Base-by-base conservation (phyloP, 2,113 vertebrate species). In the Galemys pyrenaicus region DNA sequence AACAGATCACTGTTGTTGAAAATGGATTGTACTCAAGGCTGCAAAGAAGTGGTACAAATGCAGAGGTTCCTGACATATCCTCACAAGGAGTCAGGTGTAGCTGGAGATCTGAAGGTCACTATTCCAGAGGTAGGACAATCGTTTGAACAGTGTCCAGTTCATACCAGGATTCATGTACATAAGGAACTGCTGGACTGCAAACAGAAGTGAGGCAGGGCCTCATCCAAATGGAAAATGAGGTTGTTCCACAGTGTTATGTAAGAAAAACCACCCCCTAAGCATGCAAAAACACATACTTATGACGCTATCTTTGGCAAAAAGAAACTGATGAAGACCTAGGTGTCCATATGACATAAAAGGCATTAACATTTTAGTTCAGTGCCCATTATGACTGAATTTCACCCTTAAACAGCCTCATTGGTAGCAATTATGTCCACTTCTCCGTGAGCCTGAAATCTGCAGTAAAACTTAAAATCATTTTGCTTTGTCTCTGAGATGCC, bases 1-100 rank as follows among this genome's bases (percentile, higher is more conserved):
- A 65, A 96, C 3, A 1, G 5, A 35, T 68, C 84, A 46, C n/a
- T 86, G 84, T 65, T 17, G 87, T 28, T 77, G 73, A 94, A 92
- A 64, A 17, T n/a, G 22, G 24, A 20, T 81, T 56, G 77, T 78
- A 60, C 41, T 41, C 35, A 37, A 28, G 68, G 84, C 35, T 80
- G 26, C 51, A 81, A 82, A 83, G 30, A 88, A 86, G 19, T 13
- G 41, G 26, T 46, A 92, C 22, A 86, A 77, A 82, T 79, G 51
- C 16, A 5, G 41, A 75, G 22, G 32, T 83, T 89, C 70, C 81
- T 75, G 54, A 54, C 51, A 80, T 51, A 71, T 46, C 10, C 49
- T 83, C 84, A 62, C 39, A 62, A 67, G 39, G 37, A 77, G 77
- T 80, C 73, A 74, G 44, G 24, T 32, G 22, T 68, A 71, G n/a